Conservation (phyloP, 2,113 vertebrate species). For the Tetrao urogallus region DNA sequence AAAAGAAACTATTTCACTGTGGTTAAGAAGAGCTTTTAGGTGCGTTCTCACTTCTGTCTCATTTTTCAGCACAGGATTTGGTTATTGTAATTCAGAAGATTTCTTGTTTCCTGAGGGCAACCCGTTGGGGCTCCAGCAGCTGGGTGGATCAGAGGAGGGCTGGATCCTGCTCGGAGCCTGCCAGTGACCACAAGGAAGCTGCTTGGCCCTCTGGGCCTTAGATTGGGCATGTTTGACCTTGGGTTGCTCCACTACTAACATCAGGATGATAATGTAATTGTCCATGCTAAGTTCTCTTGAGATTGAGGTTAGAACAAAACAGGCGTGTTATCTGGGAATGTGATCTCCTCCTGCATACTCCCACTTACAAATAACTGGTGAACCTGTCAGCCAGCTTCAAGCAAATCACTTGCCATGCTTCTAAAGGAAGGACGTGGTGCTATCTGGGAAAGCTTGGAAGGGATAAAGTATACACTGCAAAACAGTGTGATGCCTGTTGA, state of each 20-base stretch:
- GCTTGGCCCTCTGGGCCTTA: not conserved
- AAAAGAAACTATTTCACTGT: not conserved
- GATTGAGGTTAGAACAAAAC: accelerated
- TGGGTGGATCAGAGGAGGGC: not conserved
- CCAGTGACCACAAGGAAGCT: not conserved
- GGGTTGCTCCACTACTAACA: not conserved
- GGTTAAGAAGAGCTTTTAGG: not conserved
- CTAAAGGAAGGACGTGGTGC: not conserved
- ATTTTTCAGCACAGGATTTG: not conserved
- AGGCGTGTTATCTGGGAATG: accelerated
- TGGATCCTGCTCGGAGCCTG: not conserved
- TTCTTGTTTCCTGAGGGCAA: not conserved
- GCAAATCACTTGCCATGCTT: not conserved
- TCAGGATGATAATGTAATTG: not conserved
- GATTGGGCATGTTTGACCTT: no score
- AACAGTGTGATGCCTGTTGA: not conserved
- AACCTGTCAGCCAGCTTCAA: not conserved
- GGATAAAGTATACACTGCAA: not conserved
- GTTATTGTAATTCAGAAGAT: not conserved
- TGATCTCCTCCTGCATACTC: not conserved
- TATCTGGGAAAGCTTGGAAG: not conserved
- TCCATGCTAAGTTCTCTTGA: not conserved
- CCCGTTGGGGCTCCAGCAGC: not conserved
- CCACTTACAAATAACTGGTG: not conserved
- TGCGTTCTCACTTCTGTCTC: not conserved